These are phyloP conservation scores for Orchesellides sinensis DNA, from an alignment of 2,888 invertebrate genomes.

Conservation along the genomic window DNA sequence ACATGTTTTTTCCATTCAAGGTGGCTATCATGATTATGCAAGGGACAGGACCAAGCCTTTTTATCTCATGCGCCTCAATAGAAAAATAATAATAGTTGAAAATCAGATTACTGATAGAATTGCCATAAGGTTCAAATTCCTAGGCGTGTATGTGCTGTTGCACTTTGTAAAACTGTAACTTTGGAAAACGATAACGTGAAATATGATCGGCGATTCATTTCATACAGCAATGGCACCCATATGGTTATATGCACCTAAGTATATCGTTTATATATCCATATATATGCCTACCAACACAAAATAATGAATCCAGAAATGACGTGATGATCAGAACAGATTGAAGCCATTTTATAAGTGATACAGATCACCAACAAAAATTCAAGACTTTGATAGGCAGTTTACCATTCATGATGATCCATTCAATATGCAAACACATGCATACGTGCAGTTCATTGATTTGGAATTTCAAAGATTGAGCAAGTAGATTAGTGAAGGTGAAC, in stretches of 20 bases:
- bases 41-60: constrained; percentile 34
- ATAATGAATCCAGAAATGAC: neutral
- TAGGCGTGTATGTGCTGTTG: constrained; percentile 1
- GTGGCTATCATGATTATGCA: neutral
- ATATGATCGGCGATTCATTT: neutral
- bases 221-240: neutral
- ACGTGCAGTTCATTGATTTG: constrained; percentile 32
- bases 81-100: constrained; percentile 43
- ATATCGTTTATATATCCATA: neutral
- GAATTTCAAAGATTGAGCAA: constrained; percentile 16
- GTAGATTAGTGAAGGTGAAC: neutral
- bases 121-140: constrained; percentile 62
- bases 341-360: constrained; percentile 1
- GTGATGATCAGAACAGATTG: neutral
- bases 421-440: neutral
- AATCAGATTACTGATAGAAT: constrained; percentile 57
- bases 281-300: neutral
- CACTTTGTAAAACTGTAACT: neutral
- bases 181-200: neutral
- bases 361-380: constrained; percentile 12
- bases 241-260: too few species aligned
- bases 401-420: too few species aligned
- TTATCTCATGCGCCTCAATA: neutral
- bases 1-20: constrained; percentile 30
- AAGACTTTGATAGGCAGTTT: neutral